Evolutionary conservation across 2,113 vertebrate genomes (phyloP), one percentile per base, ranked within the genome.

Genomic region (Bubo bubo): DNA sequence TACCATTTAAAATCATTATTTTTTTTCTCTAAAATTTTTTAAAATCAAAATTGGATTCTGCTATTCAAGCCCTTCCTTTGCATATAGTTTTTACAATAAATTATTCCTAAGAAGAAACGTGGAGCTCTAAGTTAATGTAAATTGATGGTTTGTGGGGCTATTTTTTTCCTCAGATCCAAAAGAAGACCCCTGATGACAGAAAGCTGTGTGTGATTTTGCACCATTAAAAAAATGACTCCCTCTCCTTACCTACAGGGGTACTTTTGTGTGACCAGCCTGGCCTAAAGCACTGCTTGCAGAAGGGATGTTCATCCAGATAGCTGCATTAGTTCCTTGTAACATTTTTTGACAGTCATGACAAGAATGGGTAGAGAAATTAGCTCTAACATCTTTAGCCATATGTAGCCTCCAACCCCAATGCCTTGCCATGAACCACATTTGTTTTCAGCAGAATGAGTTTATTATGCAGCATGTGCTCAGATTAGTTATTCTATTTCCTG

Each of bases 401-500:
- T 37, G 8, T 32, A 27, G 35, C 70, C 49, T 93, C 80, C 47
- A 91, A n/a, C 19, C 52, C 14, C 23, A 41, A 0, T 19, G 58
- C 43, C 49, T 85, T 79, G 81, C 43, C 74, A 60, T 23, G 43
- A 59, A 43, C 70, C 62, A 52, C 62, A 13, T 71, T 89, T 90
- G 47, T 63, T 90, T 87, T 79, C 34, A 81, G 35, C 39, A 79
- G 41, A 81, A 79, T 79, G 28, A 67, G n/a, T 63, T 91, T 41
- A n/a, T 89, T 91, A 58, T 2, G 4, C 50, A 86, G 35, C 6
- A 2, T 62, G 47, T 62, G 37, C 50, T 93, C 75, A 53, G 5
- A 62, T 64, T 35, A 77, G 37, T 91, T 95, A 79, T 85, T 95
- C 50, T 90, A 76, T 77, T 95, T 91, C 68, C 63, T 77, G 68